Conservation (phyloP, 2,113 vertebrate genomes). For the Callorhinus ursinus region DNA sequence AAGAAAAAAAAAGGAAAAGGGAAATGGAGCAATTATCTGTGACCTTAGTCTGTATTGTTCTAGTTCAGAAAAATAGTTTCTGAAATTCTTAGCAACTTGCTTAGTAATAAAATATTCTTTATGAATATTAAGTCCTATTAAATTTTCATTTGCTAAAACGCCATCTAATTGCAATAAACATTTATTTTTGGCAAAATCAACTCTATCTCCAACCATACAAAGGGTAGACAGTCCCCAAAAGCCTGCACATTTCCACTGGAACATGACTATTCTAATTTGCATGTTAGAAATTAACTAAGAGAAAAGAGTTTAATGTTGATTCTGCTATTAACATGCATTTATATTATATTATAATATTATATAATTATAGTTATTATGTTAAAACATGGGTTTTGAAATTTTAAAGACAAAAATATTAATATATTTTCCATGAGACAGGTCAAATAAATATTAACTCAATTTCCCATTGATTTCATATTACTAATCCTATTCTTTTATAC, state of each 20-base stretch:
- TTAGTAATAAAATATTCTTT: neutral
- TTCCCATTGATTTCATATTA: neutral
- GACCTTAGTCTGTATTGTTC: neutral
- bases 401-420: neutral
- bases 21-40: neutral
- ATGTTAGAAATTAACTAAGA: neutral
- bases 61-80: neutral
- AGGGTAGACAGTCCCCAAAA: accelerated
- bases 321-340: neutral
- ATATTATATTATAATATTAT: neutral
- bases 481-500: neutral
- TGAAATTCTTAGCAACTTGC: neutral
- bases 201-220: neutral
- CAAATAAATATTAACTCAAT: neutral
- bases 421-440: neutral
- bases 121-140: neutral
- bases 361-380: neutral
- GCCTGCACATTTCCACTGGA: neutral
- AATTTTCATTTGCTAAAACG: neutral
- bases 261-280: neutral
- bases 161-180: neutral
- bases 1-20: neutral
- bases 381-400: neutral
- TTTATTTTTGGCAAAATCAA: neutral
- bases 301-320: neutral